Evolutionary conservation across 2,797 vertebrate species (phyloP), one percentile per base, ranked within the genome.

Genomic region (Hemibagrus guttatus): DNA sequence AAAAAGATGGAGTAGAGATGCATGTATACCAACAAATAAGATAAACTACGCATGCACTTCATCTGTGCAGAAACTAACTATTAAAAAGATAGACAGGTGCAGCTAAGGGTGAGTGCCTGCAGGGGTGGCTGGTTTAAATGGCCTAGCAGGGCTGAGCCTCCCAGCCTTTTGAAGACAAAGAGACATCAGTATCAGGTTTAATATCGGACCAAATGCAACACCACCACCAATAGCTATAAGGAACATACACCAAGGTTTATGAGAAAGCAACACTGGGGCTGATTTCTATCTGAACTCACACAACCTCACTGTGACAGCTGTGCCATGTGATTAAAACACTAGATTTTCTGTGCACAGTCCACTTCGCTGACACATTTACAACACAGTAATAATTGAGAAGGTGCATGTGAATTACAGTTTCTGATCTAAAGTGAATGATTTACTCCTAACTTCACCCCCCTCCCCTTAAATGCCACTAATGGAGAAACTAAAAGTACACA

Each of bases 21-120:
- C 72, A 58, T 61, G 63, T 35, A 75, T 74, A 83, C 71, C 79
- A 54, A 78, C 78, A 84, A 74, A 80, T 66, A 86, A 49, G 17
- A 12, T 21, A 21, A 56, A 58, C 17, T 79, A 71, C 19, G 69
- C 71, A 54, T 17, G 31, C 35, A 72, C 1, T 19, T 71, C 76
- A 9, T 26, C n/a, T 39, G 42, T 64, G 46, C 56, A 86, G 85
- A 39, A 86, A 42, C n/a, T 39, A 86, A 86, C 69, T 75, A 35
- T 58, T 31, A 12, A 54, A 81, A 28, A 74, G 78, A 14, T 1
- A 35, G 58, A 64, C 69, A 86, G 79, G 63, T 69, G 46, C 61
- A 49, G 42, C 69, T 74, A 56, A 75, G n/a, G 49, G 28, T 64
- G 21, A 1, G 14, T 26, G 0, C 42, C 6, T 0, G 1, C 39